These are phyloP conservation scores for Maconellicoccus hirsutus DNA, from an alignment of 1,140 invertebrate species.

Conservation along the genomic window DNA sequence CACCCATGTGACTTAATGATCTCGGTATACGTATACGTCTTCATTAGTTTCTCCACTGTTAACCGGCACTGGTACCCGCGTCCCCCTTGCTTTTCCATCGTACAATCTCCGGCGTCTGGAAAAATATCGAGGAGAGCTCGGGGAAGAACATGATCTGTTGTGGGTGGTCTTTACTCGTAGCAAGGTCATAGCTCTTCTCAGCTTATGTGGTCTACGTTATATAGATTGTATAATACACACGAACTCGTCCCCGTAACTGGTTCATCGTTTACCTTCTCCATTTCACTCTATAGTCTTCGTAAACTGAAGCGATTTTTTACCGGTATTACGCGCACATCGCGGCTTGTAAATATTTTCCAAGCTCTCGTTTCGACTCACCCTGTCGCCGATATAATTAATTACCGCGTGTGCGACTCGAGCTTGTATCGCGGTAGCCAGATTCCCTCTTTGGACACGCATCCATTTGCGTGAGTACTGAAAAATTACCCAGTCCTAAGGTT, in stretches of 20 bases:
- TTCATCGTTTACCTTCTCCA: not conserved
- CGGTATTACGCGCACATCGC: constrained; percentile 6
- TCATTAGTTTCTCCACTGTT: not conserved
- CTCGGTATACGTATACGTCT: not conserved
- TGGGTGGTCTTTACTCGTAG: constrained; percentile 7
- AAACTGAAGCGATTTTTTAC: constrained; percentile 4
- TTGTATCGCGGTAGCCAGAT: too few species aligned
- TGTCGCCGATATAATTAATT: too few species aligned
- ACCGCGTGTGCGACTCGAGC: too few species aligned
- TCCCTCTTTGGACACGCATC: too few species aligned
- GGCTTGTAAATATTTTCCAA: too few species aligned
- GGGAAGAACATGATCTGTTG: not conserved
- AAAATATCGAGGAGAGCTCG: not conserved
- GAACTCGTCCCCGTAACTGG: not conserved
- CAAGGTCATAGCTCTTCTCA: constrained; percentile 2
- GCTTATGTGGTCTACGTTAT: not conserved
- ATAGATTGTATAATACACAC: not conserved
- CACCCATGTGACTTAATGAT: constrained; percentile 7
- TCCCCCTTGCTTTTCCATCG: too few species aligned
- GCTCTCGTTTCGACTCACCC: too few species aligned
- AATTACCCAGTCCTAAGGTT: too few species aligned
- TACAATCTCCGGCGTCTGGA: not conserved
- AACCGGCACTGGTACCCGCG: too few species aligned
- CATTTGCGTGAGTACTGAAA: too few species aligned
- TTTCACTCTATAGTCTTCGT: not conserved